Percentiles rank a stretch among this genome's conserved stretches.
Evolutionary conservation across 2,113 vertebrate genomes (phyloP).

Genomic region (Crotophaga sulcirostris): DNA sequence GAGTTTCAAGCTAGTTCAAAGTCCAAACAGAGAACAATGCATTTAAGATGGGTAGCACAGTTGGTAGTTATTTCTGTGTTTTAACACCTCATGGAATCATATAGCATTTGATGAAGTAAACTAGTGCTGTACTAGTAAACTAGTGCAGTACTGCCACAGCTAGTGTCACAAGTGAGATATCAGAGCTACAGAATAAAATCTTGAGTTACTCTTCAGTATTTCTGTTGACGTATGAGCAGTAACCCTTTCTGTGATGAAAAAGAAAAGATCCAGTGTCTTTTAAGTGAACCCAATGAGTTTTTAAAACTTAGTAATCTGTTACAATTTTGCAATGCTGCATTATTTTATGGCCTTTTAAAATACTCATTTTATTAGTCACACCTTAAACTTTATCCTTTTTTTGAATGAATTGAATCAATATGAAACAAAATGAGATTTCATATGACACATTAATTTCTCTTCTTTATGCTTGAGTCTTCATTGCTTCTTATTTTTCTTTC

Average conservation of each 20-base stretch:
- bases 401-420: constrained; percentile 50
- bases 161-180: not conserved
- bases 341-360: constrained; percentile 54
- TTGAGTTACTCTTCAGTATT: not conserved
- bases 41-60: not conserved
- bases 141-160: not conserved
- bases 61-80: not conserved
- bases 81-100: not conserved
- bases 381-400: constrained; percentile 20
- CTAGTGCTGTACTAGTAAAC: not conserved
- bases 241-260: constrained; percentile 18
- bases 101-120: not conserved
- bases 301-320: constrained; percentile 53
- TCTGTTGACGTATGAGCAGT: constrained; percentile 6
- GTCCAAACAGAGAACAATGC: not conserved
- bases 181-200: constrained; percentile 5
- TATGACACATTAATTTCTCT: constrained; percentile 60
- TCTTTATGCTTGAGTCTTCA: constrained; percentile 57
- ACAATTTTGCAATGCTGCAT: constrained; percentile 48
- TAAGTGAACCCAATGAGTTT: constrained; percentile 25
- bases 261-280: constrained; percentile 25
- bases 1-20: not conserved
- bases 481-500: constrained; percentile 65
- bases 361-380: constrained; percentile 50
- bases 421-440: constrained; percentile 66